Conservation (phyloP, 1,140 invertebrate species). For the Rhyzopertha dominica region DNA sequence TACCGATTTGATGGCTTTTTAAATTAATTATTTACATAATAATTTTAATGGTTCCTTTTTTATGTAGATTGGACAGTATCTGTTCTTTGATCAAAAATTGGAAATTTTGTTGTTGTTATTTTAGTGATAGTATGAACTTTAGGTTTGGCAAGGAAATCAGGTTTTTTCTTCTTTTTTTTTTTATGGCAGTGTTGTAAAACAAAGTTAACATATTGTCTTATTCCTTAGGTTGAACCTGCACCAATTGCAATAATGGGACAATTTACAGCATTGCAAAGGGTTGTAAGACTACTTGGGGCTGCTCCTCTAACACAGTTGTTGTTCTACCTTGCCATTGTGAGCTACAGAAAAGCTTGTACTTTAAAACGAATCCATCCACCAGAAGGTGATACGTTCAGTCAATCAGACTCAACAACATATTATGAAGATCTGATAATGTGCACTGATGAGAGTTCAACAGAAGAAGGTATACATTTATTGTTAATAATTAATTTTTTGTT, state of each 20-base stretch:
- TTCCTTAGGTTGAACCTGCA: conserved; percentile 48
- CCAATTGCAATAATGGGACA: conserved; percentile 55
- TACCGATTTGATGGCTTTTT: too few species aligned
- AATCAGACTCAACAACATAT: conserved; percentile 87
- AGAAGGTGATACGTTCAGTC: conserved; percentile 74
- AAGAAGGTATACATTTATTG: conserved; percentile 56
- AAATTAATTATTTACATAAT: too few species aligned
- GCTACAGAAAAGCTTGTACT: conserved; percentile 83
- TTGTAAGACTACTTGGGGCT: conserved; percentile 59
- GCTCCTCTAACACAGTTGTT: conserved; percentile 71
- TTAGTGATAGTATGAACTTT: too few species aligned
- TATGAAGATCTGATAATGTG: conserved; percentile 88
- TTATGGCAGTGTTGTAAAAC: background rate
- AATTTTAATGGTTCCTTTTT: too few species aligned
- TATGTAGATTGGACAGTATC: too few species aligned
- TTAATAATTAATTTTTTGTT: conserved; percentile 8
- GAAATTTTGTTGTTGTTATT: too few species aligned
- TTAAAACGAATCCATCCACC: conserved; percentile 72
- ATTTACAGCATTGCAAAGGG: conserved; percentile 62
- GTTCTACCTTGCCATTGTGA: conserved; percentile 80
- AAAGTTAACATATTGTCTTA: background rate
- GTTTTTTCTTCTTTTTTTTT: background rate
- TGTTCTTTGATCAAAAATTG: too few species aligned
- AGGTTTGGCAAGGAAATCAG: background rate
- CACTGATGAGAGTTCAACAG: conserved; percentile 81